Evolutionary conservation across 1,140 invertebrate genomes (phyloP), one percentile per base, ranked within the genome.

Genomic region (Steinernema feltiae): DNA sequence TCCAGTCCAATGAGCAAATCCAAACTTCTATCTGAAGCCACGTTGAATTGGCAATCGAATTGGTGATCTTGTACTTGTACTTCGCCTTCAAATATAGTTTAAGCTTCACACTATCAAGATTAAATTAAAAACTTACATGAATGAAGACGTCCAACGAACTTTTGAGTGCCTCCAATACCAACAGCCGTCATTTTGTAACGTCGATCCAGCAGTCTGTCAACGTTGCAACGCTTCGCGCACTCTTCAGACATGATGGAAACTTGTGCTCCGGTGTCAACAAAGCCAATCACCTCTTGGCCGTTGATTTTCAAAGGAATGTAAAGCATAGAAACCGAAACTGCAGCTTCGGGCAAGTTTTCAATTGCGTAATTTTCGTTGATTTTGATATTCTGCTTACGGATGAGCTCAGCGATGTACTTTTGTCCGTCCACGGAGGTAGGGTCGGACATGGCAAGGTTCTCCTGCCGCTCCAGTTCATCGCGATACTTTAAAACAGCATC

Each of bases 1-100:
- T 99, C 96, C 31, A 99, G 89, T 0, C 96, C 96, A 1, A 99
- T 88, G 24, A 99, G 88, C 94, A 99, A 97, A 84, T 99, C 96
- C 94, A 98, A 97, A 1, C 93, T 92, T 86, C 98, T 95, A 79
- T 98, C 92, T 87, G 97, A 93, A 27, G 99, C 88, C n/a, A 99
- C 94, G 30, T 94, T 95, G 88, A 99, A 99, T 1, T 95, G 94
- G 94, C 12, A 99, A n/a, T 73, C 63, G 70, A 81, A 88, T 88
- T 94, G 95, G 85, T 94, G 93, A 79, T 92, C 91, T 79, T 93
- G 94, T 78, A 98, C 98, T 87, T 96, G 92, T 85, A 98, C 93
- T 87, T 98, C 94, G 77, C 88, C 89, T 88, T 78, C 74, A 83
- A 80, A 21, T 24, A 69, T 1, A 2, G 46, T 32, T 75, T 76